Percentiles rank a stretch among this genome's conserved stretches.
phyloP scores from a whole-genome alignment of 2,797 vertebrate genomes.

The Falco naumanni region DNA sequence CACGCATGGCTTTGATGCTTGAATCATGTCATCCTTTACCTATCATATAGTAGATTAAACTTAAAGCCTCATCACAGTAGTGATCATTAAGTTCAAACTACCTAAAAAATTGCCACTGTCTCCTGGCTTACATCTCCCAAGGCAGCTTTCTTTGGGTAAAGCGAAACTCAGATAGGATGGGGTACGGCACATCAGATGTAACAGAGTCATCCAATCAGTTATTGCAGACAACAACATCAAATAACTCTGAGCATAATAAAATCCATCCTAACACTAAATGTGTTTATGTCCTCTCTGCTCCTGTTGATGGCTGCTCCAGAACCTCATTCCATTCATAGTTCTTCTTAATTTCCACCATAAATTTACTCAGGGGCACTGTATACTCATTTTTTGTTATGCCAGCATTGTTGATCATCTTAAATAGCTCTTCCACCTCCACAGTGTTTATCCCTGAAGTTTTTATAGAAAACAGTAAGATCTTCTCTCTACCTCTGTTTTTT shows the following conservation, averaged over 20 bases:
- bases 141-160: not conserved
- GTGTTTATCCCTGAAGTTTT: not conserved
- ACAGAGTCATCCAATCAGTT: not conserved
- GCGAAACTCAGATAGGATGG: not conserved
- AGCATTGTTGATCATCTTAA: not conserved
- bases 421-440: not conserved
- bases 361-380: not conserved
- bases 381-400: not conserved
- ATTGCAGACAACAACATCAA: not conserved
- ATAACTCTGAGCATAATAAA: not conserved
- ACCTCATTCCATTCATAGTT: not conserved
- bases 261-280: not conserved
- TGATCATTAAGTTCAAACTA: not conserved
- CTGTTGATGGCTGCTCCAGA: not conserved
- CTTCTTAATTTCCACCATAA: slow-evolving; percentile 12
- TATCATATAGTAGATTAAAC: not conserved
- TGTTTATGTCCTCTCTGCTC: not conserved
- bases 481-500: not conserved
- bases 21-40: not conserved
- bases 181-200: not conserved
- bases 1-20: not conserved
- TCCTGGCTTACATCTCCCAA: not conserved
- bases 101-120: not conserved
- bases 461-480: not conserved
- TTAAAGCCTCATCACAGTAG: slow-evolving; percentile 15